Percentiles rank a stretch among this genome's conserved stretches.
Evolutionary conservation across 1,140 invertebrate genomes (phyloP).

Genomic region (Globodera rostochiensis): DNA sequence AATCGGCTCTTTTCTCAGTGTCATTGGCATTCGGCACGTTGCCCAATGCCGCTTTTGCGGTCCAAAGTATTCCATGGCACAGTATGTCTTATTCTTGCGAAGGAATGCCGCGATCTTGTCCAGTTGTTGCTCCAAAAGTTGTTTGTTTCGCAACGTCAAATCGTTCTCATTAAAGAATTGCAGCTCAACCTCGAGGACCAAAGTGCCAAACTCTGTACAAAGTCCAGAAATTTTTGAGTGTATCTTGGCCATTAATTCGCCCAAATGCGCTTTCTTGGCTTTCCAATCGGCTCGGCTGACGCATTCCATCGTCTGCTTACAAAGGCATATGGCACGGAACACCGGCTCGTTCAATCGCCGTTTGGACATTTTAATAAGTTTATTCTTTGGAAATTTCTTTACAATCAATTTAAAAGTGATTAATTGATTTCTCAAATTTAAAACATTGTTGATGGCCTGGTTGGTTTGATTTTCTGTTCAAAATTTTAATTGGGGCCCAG

Average conservation of each 20-base stretch:
- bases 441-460: too few species aligned
- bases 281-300: not conserved
- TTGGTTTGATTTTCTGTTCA: too few species aligned
- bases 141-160: not conserved
- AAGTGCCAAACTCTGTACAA: not conserved
- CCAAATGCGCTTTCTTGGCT: not conserved
- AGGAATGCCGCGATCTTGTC: not conserved
- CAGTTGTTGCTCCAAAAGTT: not conserved
- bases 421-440: too few species aligned
- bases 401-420: too few species aligned
- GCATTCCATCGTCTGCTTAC: not conserved
- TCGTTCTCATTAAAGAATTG: not conserved
- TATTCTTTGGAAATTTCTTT: not conserved
- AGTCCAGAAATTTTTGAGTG: not conserved
- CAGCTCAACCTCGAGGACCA: not conserved
- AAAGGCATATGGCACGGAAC: not conserved
- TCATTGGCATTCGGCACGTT: not conserved
- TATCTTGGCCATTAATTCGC: not conserved
- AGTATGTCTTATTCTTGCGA: not conserved
- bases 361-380: not conserved
- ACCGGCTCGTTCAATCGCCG: not conserved
- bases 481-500: too few species aligned
- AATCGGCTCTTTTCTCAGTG: not conserved
- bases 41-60: not conserved
- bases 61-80: not conserved